Conservation (phyloP, 2,113 vertebrate genomes). For the Phyllopteryx taeniolatus region DNA sequence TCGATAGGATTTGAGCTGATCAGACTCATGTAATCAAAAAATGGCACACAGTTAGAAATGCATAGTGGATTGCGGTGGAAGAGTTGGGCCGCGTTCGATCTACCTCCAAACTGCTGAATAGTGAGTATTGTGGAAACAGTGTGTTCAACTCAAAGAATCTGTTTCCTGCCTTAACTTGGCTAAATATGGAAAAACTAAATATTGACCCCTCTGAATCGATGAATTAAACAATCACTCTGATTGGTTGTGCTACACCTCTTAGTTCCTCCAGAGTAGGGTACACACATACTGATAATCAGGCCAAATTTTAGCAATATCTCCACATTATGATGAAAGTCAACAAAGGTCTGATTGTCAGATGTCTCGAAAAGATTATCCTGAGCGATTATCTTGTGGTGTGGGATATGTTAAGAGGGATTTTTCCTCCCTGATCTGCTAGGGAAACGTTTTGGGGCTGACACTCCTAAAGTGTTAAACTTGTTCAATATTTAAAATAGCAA, state of each 20-base stretch:
- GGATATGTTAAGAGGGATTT: too few relatives aligned
- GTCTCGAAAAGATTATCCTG: too few relatives aligned
- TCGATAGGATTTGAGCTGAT: slow-evolving; percentile 44
- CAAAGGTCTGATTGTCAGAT: too few relatives aligned
- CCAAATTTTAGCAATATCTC: background rate
- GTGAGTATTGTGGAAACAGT: slow-evolving; percentile 32
- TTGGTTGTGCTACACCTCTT: too few relatives aligned
- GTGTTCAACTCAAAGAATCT: slow-evolving; percentile 26
- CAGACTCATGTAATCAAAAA: slow-evolving; percentile 42
- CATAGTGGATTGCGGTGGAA: slow-evolving; percentile 31
- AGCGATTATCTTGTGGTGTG: too few relatives aligned
- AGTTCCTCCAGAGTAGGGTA: background rate
- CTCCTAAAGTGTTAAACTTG: too few relatives aligned
- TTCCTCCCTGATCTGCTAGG: too few relatives aligned
- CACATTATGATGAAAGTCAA: too few relatives aligned
- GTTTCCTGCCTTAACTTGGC: slow-evolving; percentile 3
- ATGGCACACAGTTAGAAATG: slow-evolving; percentile 20
- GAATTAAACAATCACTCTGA: background rate
- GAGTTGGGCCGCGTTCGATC: slow-evolving; percentile 17
- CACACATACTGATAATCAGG: background rate
- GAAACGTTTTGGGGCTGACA: too few relatives aligned
- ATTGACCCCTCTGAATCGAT: background rate
- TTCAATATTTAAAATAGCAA: too few relatives aligned
- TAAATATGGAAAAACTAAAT: background rate
- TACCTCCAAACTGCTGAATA: slow-evolving; percentile 34